Conservation (phyloP, 2,888 invertebrate species). For the Coenonympha arcania region DNA sequence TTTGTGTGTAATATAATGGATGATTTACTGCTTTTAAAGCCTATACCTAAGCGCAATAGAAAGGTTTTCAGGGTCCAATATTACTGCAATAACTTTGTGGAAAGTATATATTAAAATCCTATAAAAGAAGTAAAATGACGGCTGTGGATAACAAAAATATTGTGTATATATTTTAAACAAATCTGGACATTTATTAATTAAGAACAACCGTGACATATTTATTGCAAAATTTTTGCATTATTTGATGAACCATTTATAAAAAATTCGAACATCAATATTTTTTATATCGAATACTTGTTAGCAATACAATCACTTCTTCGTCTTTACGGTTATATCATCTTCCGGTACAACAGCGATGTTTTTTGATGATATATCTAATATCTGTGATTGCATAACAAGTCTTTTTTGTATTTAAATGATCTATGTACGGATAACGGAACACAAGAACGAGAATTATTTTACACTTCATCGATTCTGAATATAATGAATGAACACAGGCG, state of each 20-base stretch:
- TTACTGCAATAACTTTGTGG: neutral
- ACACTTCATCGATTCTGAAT: slow-evolving; percentile 23
- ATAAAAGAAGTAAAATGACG: too few species aligned
- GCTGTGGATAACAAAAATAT: too few species aligned
- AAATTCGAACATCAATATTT: too few species aligned
- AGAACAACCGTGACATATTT: too few species aligned
- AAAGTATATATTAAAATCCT: neutral
- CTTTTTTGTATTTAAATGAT: slow-evolving; percentile 9
- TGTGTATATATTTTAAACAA: too few species aligned
- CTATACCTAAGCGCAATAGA: neutral
- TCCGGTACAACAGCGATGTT: neutral
- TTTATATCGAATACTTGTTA: too few species aligned
- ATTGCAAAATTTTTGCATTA: neutral
- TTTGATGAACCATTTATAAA: too few species aligned
- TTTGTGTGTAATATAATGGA: neutral
- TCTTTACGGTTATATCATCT: neutral
- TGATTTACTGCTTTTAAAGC: neutral
- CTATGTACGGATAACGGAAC: slow-evolving; percentile 21
- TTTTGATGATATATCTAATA: neutral
- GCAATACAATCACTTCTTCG: too few species aligned
- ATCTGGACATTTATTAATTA: too few species aligned
- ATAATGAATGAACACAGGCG: slow-evolving; percentile 23
- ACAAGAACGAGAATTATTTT: slow-evolving; percentile 19
- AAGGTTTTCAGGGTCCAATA: neutral
- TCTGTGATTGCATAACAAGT: slow-evolving; percentile 15